Evolutionary conservation across 2,888 invertebrate genomes (phyloP), one percentile per base, ranked within the genome.

Genomic region (Pyrochroa serraticornis): DNA sequence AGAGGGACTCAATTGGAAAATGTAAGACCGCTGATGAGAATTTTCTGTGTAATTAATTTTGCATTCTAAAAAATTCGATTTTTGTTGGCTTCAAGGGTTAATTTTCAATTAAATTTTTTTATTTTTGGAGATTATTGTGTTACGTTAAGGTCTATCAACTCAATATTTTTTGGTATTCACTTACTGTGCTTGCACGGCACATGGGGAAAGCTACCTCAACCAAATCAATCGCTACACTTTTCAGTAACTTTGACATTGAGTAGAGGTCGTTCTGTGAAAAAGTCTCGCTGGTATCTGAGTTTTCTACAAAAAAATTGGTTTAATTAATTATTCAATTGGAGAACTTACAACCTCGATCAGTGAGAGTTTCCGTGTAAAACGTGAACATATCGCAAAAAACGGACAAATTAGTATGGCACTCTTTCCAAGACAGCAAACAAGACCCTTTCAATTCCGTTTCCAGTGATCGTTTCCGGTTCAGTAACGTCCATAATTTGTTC

Each of bases 301-400:
- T 76, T 66, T 78, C 79, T 76, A 42, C 14, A 68, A 66, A 63
- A 31, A 37, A 35, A 47, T 10, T 14, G 6, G 41, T 22, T n/a
- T 44, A 41, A 35, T 31, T 38, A 43, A 47, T 48, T 42, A 1
- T 30, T 9, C 2, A 42, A 36, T 39, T 31, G 7, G 33, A 42
- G 35, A 41, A 36, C 22, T 34, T 37, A 36, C 57, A 60, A 76
- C 76, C 77, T 60, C 76, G 72, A 62, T 80, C 80, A 2, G 79
- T 79, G 49, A 79, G 64, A 7, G 78, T 79, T 69, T 79, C 77
- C 2, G 78, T 78, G 60, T 78, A 80, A 66, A 79, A 78, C 0
- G 77, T 79, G 63, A 80, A 79, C 76, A 79, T 76, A 67, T 78
- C 76, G 71, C 79, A 79, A 63, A 79, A 80, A 13, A 80, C 79